Percentiles rank a stretch among this genome's conserved stretches.
phyloP scores from a whole-genome alignment of 1,140 invertebrate species.

The Drosophila sucinea region DNA sequence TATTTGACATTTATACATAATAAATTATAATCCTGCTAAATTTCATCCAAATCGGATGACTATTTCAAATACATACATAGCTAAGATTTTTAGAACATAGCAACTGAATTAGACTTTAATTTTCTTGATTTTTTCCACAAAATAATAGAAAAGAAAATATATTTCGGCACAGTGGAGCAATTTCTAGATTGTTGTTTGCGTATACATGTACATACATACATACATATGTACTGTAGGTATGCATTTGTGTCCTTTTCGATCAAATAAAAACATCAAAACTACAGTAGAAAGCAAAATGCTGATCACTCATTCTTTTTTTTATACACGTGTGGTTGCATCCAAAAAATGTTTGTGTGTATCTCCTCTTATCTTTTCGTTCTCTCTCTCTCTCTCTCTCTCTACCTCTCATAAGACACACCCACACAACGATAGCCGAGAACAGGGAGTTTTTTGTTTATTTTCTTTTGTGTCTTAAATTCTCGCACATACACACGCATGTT shows the following conservation, averaged over 20 bases:
- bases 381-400: slow-evolving; percentile 10
- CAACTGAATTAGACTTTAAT: too few species aligned
- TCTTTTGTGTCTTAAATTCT: slow-evolving; percentile 56
- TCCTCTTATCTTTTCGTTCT: slow-evolving; percentile 2
- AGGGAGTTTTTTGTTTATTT: slow-evolving; percentile 68
- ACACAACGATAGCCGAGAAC: slow-evolving; percentile 48
- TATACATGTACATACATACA: slow-evolving; percentile 20
- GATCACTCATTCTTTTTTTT: slow-evolving; percentile 26
- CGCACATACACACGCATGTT: slow-evolving; percentile 27
- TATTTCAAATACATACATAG: too few species aligned
- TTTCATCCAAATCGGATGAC: too few species aligned
- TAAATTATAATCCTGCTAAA: too few species aligned
- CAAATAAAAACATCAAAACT: too few species aligned
- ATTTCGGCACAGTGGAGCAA: too few species aligned
- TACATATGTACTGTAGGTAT: neutral
- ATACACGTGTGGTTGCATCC: neutral
- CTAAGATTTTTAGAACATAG: too few species aligned
- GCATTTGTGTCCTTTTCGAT: too few species aligned
- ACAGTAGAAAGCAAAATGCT: slow-evolving; percentile 36
- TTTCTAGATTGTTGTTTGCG: neutral
- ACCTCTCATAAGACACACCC: slow-evolving; percentile 16
- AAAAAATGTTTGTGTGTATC: neutral
- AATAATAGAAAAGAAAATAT: too few species aligned
- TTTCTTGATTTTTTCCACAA: too few species aligned
- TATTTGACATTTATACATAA: too few species aligned